phyloP scores from a whole-genome alignment of 2,797 vertebrate species.

The Muscicapa comitata region DNA sequence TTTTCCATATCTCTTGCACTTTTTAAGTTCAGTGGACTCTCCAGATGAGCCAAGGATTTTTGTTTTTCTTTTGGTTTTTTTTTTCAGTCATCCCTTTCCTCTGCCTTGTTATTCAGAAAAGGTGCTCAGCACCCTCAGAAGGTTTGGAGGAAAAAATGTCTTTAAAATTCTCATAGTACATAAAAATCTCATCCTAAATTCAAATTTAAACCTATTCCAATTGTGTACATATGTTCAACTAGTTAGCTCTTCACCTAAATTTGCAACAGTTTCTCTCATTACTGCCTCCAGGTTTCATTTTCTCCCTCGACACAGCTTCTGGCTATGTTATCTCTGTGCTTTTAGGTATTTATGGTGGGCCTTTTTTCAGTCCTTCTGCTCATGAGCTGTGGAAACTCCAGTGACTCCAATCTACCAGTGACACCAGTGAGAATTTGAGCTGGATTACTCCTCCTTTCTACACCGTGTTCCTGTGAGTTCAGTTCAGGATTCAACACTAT shows the following conservation, averaged over 20 bases:
- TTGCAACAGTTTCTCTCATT: neutral
- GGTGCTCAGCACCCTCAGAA: neutral
- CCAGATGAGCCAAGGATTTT: neutral
- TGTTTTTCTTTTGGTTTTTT: fast-evolving
- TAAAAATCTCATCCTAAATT: neutral
- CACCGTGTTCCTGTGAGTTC: neutral
- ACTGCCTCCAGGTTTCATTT: neutral
- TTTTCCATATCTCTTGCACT: neutral
- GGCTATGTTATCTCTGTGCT: neutral
- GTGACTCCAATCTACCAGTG: neutral
- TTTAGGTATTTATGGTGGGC: neutral
- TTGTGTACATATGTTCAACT: neutral
- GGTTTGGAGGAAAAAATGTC: neutral
- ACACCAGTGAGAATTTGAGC: neutral
- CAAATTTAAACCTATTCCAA: neutral
- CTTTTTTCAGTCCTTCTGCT: neutral
- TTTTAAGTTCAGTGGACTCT: neutral
- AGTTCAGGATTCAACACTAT: neutral
- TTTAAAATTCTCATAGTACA: neutral
- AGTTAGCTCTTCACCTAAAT: neutral
- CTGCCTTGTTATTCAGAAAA: neutral
- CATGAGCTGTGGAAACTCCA: neutral
- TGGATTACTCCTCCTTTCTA: neutral
- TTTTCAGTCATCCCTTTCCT: neutral
- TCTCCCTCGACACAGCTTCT: neutral